A percentile compares a stretch with the other conserved stretches of the same genome.
Conservation (phyloP, 2,113 vertebrate genomes). For the Coptodon bakossiorum region DNA sequence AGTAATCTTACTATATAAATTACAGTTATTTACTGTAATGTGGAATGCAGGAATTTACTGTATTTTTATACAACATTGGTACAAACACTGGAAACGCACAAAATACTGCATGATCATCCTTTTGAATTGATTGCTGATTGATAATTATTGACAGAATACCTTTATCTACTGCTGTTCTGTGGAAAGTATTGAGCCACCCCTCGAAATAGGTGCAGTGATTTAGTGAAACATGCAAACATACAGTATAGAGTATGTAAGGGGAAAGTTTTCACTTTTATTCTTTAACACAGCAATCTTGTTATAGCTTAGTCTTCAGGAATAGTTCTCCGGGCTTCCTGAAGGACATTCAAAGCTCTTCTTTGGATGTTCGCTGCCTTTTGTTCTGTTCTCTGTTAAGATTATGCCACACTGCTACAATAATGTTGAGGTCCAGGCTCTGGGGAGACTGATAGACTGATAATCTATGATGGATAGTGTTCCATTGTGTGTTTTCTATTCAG, state of each 20-base stretch:
- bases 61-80: accelerated
- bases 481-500: background rate
- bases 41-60: background rate
- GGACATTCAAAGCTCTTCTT: background rate
- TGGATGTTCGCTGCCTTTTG: background rate
- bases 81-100: background rate
- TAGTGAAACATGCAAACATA: background rate
- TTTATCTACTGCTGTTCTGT: background rate
- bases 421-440: background rate
- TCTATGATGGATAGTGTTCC: background rate
- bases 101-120: background rate
- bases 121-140: background rate
- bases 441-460: background rate
- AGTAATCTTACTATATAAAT: background rate
- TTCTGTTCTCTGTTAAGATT: background rate
- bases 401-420: background rate
- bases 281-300: background rate
- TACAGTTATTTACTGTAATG: background rate
- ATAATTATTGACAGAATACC: background rate
- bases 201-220: background rate
- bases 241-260: background rate
- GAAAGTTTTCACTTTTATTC: background rate
- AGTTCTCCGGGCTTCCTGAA: background rate
- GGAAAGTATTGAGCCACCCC: background rate
- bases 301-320: background rate